Base-by-base conservation (phyloP, 2,113 vertebrate genomes). In the Balaeniceps rex region DNA sequence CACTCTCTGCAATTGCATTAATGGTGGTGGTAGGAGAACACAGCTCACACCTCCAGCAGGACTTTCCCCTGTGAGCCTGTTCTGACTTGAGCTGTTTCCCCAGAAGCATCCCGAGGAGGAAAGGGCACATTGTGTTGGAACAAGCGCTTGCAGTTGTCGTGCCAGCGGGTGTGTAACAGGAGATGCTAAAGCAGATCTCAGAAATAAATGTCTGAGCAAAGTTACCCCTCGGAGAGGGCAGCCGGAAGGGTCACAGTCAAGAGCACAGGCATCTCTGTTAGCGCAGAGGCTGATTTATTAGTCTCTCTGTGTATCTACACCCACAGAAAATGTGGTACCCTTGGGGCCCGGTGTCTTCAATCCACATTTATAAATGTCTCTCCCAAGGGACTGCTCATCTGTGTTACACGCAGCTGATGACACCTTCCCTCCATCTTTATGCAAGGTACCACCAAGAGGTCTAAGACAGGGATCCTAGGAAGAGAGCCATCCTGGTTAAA, bases 1-100 rank as follows among this genome's bases (percentile, higher is more conserved):
- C 21, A 5, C 28, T 52, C 18, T 63, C 65, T 22, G 19, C 74
- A 33, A 5, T 4, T 3, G 0, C 19, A 2, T 4, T 19, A 29
- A 8, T 0, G 7, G 29, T 10, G 52, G 42, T 31, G 40, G 47
- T 8, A 26, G 63, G 18, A 64, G 44, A 28, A 12, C 58, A 18
- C 3, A 34, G 40, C 66, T 72, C 52, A 51, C 57, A 46, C 16
- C 33, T 68, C 34, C 76, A 61, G n/a, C 66, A 58, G 74, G 57
- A 51, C 40, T 75, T 54, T 75, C 29, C 61, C 25, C 71, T 31
- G 7, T 25, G 49, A 83, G 51, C 76, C 36, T 38, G 28, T 19
- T 52, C 76, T 55, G 42, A 44, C 44, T 44, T 16, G 47, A 83
- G 96, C 78, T 68, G 13, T 42, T 74, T 83, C 84, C 15, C 68